Evolutionary conservation across 2,888 invertebrate species (phyloP).

Genomic region (Anthoptus insignis): DNA sequence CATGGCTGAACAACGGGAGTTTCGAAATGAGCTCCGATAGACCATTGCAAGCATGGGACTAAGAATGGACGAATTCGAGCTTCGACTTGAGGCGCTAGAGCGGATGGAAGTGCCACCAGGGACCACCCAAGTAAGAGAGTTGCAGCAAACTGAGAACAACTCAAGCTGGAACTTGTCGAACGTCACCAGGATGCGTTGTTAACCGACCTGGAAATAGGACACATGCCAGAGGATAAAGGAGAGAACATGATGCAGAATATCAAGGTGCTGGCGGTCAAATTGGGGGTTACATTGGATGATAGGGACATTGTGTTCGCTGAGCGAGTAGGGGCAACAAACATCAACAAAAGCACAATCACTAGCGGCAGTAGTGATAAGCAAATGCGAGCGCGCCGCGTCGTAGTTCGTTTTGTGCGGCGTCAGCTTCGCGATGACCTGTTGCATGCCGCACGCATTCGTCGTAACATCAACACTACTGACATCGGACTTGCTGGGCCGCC

Average conservation of each 20-base stretch:
- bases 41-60: neutral
- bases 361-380: neutral
- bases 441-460: slow-evolving; percentile 39
- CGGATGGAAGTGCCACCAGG: neutral
- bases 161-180: neutral
- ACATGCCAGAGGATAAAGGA: neutral
- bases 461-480: slow-evolving; percentile 29
- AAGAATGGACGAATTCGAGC: slow-evolving; percentile 4
- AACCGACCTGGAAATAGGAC: neutral
- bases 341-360: neutral
- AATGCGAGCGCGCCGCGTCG: slow-evolving; percentile 21
- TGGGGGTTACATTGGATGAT: neutral
- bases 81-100: neutral
- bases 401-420: slow-evolving; percentile 39
- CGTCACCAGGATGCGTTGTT: neutral
- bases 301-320: neutral
- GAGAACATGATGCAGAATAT: neutral
- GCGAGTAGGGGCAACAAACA: neutral
- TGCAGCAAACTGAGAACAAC: neutral
- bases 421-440: slow-evolving; percentile 36
- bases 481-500: slow-evolving; percentile 34
- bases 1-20: slow-evolving; percentile 3
- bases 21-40: slow-evolving; percentile 2
- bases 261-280: neutral
- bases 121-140: neutral